Conservation (phyloP, 1,140 invertebrate species). For the Stenopsyche tienmushanensis region DNA sequence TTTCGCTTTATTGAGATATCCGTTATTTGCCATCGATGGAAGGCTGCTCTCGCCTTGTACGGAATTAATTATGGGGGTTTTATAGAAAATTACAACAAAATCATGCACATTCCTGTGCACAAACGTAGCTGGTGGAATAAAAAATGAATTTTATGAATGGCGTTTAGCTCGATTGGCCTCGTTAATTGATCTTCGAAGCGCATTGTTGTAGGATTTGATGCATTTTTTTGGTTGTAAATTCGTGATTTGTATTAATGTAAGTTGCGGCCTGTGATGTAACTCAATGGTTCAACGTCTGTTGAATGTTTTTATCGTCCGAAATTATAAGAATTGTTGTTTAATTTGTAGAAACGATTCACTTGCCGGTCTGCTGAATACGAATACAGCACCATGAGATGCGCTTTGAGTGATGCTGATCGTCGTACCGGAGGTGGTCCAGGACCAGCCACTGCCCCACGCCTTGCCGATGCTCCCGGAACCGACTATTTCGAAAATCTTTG, state of each 20-base stretch:
- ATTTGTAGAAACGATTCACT: constrained; percentile 76
- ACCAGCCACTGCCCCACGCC: constrained; percentile 40
- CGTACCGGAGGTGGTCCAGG: constrained; percentile 66
- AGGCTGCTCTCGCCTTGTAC: background rate
- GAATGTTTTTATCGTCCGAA: too few relatives aligned
- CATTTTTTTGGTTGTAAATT: too few relatives aligned
- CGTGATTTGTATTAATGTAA: too few relatives aligned
- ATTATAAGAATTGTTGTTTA: background rate
- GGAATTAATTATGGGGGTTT: background rate
- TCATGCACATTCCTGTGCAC: too few relatives aligned
- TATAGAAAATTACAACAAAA: too few relatives aligned
- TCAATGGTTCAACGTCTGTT: too few relatives aligned
- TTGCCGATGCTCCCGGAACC: constrained; percentile 85
- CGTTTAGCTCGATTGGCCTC: too few relatives aligned
- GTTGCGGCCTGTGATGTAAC: too few relatives aligned
- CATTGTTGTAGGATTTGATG: too few relatives aligned
- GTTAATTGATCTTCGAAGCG: too few relatives aligned
- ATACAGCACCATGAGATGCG: constrained; percentile 87
- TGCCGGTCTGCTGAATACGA: constrained; percentile 93
- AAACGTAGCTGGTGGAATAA: too few relatives aligned
- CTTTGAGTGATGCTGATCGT: constrained; percentile 84
- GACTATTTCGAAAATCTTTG: constrained; percentile 97
- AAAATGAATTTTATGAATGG: too few relatives aligned
- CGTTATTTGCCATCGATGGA: background rate
- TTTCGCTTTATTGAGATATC: background rate